These are phyloP conservation scores for Gryllus longicercus DNA, from an alignment of 2,888 invertebrate species.

Conservation along the genomic window DNA sequence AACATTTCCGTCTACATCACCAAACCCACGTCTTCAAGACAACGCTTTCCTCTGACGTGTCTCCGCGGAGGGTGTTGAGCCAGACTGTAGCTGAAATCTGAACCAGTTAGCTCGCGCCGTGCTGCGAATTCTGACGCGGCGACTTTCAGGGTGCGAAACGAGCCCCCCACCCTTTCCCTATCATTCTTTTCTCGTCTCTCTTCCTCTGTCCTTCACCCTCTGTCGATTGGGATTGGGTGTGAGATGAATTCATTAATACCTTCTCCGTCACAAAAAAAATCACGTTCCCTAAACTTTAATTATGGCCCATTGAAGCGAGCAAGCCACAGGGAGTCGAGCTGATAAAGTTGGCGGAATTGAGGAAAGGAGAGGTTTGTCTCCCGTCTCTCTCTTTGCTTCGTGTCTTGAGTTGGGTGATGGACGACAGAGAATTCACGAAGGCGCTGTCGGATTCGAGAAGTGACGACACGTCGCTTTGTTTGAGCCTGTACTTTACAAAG, in stretches of 20 bases:
- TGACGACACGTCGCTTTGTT: no score
- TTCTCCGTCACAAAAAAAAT: background rate
- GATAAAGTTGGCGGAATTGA: background rate
- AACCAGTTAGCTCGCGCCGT: background rate
- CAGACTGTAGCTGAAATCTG: background rate
- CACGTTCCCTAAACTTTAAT: background rate
- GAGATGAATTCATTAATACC: slow-evolving; percentile 17
- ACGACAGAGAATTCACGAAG: no score
- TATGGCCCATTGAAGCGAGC: background rate
- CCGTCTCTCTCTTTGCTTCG: no score
- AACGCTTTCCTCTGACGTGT: no score
- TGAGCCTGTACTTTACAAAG: no score
- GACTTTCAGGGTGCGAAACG: background rate
- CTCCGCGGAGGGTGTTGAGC: no score
- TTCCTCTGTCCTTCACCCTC: background rate
- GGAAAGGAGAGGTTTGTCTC: background rate
- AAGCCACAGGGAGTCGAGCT: background rate
- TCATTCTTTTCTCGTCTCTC: background rate
- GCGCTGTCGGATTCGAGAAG: no score
- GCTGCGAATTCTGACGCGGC: background rate
- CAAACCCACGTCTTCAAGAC: no score
- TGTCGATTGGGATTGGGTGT: background rate
- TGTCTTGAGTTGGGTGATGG: no score
- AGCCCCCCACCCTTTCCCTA: background rate
- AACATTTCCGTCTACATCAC: no score